A percentile compares a stretch with the other conserved stretches of the same genome.
Evolutionary conservation across 2,113 vertebrate species (phyloP).

Genomic region (Puntigrus tetrazona): DNA sequence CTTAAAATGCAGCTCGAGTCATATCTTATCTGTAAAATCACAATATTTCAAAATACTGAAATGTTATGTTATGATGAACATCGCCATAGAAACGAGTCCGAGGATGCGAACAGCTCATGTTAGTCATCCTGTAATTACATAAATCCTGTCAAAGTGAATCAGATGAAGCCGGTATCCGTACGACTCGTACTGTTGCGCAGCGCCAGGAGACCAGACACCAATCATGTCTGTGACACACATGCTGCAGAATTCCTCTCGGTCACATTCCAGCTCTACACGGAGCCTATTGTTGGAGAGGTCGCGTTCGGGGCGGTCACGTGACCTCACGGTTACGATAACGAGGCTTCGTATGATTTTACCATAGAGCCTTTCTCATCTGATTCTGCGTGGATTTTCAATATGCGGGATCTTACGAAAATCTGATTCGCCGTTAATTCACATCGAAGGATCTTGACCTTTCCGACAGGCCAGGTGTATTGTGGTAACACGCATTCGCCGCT

Average conservation of each 20-base stretch:
- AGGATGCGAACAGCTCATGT: neutral
- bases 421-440: neutral
- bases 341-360: neutral
- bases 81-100: neutral
- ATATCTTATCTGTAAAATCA: neutral
- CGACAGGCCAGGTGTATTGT: neutral
- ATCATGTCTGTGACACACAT: constrained; percentile 25
- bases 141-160: neutral
- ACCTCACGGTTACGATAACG: constrained; percentile 3
- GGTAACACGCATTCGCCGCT: too few species aligned
- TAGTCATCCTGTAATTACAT: neutral
- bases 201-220: neutral
- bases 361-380: neutral
- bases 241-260: constrained; percentile 33
- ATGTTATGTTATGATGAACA: neutral
- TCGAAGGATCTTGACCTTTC: neutral
- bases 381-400: neutral
- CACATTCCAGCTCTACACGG: constrained; percentile 34
- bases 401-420: neutral
- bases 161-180: neutral
- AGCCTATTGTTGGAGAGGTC: neutral
- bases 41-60: too few species aligned
- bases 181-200: neutral
- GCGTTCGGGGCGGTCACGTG: neutral
- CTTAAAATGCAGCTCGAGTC: neutral